Conservation (phyloP, 1,140 invertebrate species). For the Brachionus koreanus region DNA sequence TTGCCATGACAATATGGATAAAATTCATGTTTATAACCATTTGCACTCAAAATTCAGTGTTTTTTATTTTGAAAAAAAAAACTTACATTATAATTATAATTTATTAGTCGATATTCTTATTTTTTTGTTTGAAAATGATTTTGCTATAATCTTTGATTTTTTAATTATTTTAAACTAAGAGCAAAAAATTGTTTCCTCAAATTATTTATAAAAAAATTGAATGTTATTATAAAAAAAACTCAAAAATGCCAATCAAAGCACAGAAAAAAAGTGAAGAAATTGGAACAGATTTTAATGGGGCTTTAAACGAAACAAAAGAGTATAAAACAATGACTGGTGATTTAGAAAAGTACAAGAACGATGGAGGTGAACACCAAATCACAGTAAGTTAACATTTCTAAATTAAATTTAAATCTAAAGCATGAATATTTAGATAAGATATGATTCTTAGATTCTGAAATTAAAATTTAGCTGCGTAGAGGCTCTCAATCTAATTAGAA, state of each 20-base stretch:
- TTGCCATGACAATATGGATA: neutral
- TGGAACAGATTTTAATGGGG: neutral
- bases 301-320: neutral
- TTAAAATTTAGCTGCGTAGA: neutral
- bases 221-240: neutral
- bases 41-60: neutral
- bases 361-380: conserved; percentile 39
- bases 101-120: neutral
- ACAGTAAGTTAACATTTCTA: conserved; percentile 16
- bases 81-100: neutral
- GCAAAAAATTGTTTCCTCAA: neutral
- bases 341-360: neutral
- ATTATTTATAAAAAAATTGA: neutral
- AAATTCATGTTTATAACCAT: neutral
- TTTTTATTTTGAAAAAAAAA: neutral
- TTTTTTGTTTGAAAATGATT: neutral
- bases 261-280: neutral
- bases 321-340: neutral
- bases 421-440: neutral
- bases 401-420: neutral
- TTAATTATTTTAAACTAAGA: neutral
- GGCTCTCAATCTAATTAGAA: neutral
- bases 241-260: conserved; percentile 37
- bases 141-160: neutral
- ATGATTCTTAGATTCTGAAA: neutral